Evolutionary conservation across 2,797 vertebrate genomes (phyloP), one percentile per base, ranked within the genome.

Genomic region (Enteromius argenteus): DNA sequence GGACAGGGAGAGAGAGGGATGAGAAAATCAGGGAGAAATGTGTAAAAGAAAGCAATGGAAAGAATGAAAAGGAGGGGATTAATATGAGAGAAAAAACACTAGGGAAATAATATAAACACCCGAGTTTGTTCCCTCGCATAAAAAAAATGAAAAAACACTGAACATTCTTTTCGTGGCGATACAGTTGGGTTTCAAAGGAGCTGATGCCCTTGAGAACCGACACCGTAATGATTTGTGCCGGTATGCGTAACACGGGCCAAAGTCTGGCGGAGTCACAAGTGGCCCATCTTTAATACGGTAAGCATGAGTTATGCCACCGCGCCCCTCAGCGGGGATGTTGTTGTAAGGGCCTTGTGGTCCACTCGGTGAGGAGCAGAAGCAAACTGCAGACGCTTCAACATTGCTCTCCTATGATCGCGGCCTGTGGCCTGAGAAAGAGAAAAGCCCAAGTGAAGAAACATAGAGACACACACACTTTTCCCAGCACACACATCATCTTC

Each of bases 381-480:
- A 87, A 90, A 87, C 88, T 85, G 79, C 74, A 88, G 90, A 89
- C 56, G 60, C 90, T 67, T 86, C 87, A 83, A 80, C 91, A 87
- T 92, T 94, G 91, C 87, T 87, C 77, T 92, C 90, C 91, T 92
- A 92, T 93, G 90, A 91, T 92, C 90, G 58, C 84, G 68, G 90
- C 90, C 90, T 72, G 80, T 83, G 90, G 89, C 85, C 90, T 93
- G 90, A 86, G 92, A 93, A 91, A 90, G 89, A 91, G 86, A 90
- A 87, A 89, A 90, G 86, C 84, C 90, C 87, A 90, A 91, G 91
- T 90, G 90, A 92, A 94, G 92, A 93, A 93, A 94, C 91, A 92
- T 79, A 90, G 92, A 91, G 91, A 11, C 42, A 42, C 42, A 91
- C 90, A 90, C 81, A 85, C 87, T 92, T 92, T 92, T 90, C 91